These are phyloP conservation scores for Chlorocebus sabaeus DNA, from an alignment of 2,113 vertebrate species.

Conservation along the genomic window DNA sequence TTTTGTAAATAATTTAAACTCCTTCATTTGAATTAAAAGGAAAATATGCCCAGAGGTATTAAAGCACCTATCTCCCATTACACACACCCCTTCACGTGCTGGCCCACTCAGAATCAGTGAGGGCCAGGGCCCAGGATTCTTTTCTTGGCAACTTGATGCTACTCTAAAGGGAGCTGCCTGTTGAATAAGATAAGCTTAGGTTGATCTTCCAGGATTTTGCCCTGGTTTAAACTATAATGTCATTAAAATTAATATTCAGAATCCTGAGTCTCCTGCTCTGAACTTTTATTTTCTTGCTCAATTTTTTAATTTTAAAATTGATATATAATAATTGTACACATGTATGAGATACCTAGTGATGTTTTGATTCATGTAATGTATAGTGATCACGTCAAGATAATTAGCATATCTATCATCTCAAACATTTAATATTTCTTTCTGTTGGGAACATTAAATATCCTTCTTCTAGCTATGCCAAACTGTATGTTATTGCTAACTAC, in stretches of 20 bases:
- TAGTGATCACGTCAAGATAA: not conserved
- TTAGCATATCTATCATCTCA: not conserved
- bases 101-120: rapidly evolving
- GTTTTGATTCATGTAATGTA: not conserved
- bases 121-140: rapidly evolving
- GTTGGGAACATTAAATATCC: not conserved
- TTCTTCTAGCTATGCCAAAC: not conserved
- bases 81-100: rapidly evolving
- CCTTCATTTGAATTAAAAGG: not conserved
- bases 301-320: not conserved
- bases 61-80: rapidly evolving
- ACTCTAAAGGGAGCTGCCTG: too few species aligned
- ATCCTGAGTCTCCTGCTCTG: not conserved
- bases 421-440: not conserved
- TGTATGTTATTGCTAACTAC: not conserved
- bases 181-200: not conserved
- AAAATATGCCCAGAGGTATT: not conserved
- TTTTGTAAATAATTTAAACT: not conserved
- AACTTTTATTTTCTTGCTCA: not conserved
- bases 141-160: rapidly evolving
- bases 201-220: not conserved
- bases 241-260: not conserved
- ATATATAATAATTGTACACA: not conserved
- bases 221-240: not conserved
- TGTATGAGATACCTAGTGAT: not conserved